Evolutionary conservation across 2,113 vertebrate genomes (phyloP).

Genomic region (Stigmatopora argus): DNA sequence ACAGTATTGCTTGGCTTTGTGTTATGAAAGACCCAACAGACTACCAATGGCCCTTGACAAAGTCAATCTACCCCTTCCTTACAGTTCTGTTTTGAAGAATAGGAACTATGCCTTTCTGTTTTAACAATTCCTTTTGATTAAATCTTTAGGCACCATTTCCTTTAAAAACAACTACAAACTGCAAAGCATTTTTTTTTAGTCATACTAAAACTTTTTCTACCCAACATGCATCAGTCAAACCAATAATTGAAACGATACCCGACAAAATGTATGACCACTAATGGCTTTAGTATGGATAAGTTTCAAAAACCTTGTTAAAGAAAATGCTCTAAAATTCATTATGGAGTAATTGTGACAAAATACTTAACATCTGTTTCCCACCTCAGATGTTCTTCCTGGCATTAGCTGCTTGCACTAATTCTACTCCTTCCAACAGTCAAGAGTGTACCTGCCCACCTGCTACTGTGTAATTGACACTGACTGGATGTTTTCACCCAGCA

Average conservation of each 20-base stretch:
- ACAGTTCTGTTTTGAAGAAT: background rate
- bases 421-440: conserved; percentile 36
- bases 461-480: conserved; percentile 55
- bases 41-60: background rate
- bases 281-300: background rate
- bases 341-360: background rate
- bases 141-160: background rate
- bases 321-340: background rate
- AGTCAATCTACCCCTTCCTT: background rate
- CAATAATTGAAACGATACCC: no score
- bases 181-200: no score
- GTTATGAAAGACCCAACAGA: background rate
- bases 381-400: conserved; percentile 22
- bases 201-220: no score
- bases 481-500: conserved; percentile 55
- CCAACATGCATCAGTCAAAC: no score
- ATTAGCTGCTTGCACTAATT: conserved; percentile 33
- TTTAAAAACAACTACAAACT: no score
- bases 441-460: conserved; percentile 45
- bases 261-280: no score
- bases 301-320: no score
- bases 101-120: background rate
- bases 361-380: conserved; percentile 5
- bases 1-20: background rate
- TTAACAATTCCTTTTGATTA: background rate